Percentiles rank a stretch among this genome's conserved stretches.
phyloP scores from a whole-genome alignment of 2,113 vertebrate species.

The Alouatta palliata region DNA sequence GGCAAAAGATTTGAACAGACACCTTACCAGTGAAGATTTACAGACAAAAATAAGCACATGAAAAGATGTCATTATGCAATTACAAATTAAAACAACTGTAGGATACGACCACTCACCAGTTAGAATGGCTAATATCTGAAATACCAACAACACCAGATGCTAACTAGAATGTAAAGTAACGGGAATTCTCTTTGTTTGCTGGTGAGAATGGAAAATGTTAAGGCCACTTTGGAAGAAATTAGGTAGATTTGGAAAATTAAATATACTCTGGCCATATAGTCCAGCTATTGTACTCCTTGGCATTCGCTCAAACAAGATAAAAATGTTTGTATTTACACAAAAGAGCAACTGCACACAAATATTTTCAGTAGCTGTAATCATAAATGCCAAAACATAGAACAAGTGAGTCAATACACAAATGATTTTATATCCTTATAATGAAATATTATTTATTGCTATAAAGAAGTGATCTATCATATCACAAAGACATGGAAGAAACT shows the following conservation, averaged over 20 bases:
- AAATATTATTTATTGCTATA: neutral
- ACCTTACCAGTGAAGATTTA: neutral
- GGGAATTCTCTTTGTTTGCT: neutral
- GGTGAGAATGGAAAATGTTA: neutral
- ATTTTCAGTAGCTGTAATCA: neutral
- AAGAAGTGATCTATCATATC: neutral
- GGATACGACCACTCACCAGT: too few species aligned
- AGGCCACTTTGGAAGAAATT: neutral
- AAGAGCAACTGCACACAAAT: neutral
- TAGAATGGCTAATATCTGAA: too few species aligned
- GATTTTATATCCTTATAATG: neutral
- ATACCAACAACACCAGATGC: neutral
- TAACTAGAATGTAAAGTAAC: neutral
- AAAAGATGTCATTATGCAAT: neutral
- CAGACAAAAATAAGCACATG: neutral
- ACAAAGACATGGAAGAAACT: neutral
- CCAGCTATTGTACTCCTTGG: neutral
- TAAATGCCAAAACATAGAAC: neutral
- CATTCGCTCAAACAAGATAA: neutral
- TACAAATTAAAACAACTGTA: neutral
- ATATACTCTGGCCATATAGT: neutral
- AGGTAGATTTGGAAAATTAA: neutral
- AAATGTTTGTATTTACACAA: neutral
- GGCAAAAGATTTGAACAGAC: neutral
- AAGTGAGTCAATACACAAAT: neutral